Percentiles rank a stretch among this genome's conserved stretches.
Evolutionary conservation across 2,797 vertebrate species (phyloP).

Genomic region (Arnoldichthys spilopterus): DNA sequence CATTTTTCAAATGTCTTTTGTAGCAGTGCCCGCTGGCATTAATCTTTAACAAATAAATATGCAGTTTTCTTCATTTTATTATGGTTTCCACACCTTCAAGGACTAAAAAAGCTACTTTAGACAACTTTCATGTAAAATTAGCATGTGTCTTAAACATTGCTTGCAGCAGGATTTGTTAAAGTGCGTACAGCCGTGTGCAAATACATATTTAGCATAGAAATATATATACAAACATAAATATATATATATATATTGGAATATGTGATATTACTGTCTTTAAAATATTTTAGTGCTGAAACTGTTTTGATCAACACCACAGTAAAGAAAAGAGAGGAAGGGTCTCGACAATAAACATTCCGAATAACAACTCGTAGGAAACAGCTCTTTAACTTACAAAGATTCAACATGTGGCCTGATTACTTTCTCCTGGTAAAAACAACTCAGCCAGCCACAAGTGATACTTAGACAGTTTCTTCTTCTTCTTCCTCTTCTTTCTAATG

Average conservation of each 20-base stretch:
- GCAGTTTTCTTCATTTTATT: not conserved
- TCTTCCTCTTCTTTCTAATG: constrained; percentile 42
- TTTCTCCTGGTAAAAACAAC: no score
- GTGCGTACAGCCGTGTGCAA: not conserved
- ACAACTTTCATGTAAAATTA: not conserved
- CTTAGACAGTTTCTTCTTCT: constrained; percentile 22
- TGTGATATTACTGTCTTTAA: no score
- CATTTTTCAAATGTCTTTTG: not conserved
- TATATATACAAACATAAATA: not conserved
- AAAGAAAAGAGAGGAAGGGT: no score
- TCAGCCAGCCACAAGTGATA: not conserved
- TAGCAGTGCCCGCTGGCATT: not conserved
- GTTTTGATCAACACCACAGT: no score
- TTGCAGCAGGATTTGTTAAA: not conserved
- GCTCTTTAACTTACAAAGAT: not conserved
- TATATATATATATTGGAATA: no score
- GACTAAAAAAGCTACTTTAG: not conserved
- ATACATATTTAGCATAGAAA: no score
- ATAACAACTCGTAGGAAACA: no score
- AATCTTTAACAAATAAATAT: not conserved
- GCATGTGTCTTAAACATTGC: not conserved
- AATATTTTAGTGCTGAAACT: not conserved
- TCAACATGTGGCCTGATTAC: not conserved
- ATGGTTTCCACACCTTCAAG: not conserved
- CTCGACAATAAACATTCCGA: no score